A percentile compares a stretch with the other conserved stretches of the same genome.
These are phyloP conservation scores for Agapornis roseicollis DNA, from an alignment of 2,113 vertebrate species.

Conservation along the genomic window DNA sequence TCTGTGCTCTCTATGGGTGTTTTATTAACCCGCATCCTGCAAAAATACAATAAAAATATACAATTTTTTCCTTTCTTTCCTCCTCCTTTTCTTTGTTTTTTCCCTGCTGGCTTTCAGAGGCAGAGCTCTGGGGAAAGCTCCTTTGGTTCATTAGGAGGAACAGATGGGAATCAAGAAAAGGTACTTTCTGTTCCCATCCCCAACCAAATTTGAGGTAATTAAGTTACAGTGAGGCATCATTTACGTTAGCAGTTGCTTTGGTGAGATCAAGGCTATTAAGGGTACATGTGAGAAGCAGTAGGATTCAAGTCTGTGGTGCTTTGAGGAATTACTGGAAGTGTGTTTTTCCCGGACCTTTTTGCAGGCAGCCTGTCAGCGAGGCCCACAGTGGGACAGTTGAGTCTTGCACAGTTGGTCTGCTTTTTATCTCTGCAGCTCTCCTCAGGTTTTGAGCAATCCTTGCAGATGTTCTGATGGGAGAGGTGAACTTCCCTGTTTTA, in stretches of 20 bases:
- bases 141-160: slow-evolving; percentile 37
- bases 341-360: not conserved
- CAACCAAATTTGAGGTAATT: slow-evolving; percentile 59
- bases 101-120: not conserved
- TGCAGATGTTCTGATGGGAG: not conserved
- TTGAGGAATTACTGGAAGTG: slow-evolving; percentile 53
- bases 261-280: slow-evolving; percentile 64
- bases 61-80: slow-evolving; percentile 7
- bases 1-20: slow-evolving; percentile 41
- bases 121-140: slow-evolving; percentile 14
- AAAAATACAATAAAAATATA: slow-evolving; percentile 64
- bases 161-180: slow-evolving; percentile 56
- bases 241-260: slow-evolving; percentile 61
- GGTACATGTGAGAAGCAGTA: slow-evolving; percentile 42
- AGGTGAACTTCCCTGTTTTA: not conserved
- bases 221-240: slow-evolving; percentile 61
- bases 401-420: not conserved
- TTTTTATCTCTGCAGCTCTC: not conserved
- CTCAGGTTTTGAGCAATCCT: not conserved
- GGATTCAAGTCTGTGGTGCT: slow-evolving; percentile 41
- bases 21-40: slow-evolving; percentile 64
- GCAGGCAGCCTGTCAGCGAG: not conserved
- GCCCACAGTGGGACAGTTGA: not conserved
- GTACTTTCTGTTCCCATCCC: slow-evolving; percentile 17
- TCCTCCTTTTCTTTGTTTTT: not conserved